A percentile compares a stretch with the other conserved stretches of the same genome.
Evolutionary conservation across 2,888 invertebrate species (phyloP).

Genomic region (Drosophila niveifrons): DNA sequence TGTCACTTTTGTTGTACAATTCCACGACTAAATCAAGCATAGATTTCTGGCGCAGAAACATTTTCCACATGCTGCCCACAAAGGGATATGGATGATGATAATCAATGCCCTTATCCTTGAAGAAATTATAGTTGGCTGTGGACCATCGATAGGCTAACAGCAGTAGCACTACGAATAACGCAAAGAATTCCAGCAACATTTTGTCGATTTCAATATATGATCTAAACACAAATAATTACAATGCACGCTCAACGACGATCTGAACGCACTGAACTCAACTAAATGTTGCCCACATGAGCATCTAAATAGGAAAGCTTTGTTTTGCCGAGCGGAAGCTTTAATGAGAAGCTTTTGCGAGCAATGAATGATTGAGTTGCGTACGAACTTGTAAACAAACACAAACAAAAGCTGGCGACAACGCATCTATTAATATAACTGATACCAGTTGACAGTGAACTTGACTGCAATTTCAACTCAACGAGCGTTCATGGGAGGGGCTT

Average conservation of each 20-base stretch:
- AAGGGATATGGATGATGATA: conserved; percentile 39
- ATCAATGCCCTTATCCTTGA: conserved; percentile 70
- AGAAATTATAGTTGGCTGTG: conserved; percentile 64
- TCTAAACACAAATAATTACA: not conserved
- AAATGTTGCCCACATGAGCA: not conserved
- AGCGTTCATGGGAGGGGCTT: not conserved
- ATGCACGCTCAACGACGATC: not conserved
- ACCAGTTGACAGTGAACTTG: not conserved
- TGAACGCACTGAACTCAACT: conserved; percentile 9
- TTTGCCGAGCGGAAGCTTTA: not conserved
- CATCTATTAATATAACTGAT: conserved; percentile 1
- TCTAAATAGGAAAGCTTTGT: not conserved
- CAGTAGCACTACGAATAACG: conserved; percentile 18
- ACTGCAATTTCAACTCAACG: not conserved
- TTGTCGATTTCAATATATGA: not conserved
- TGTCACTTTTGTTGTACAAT: conserved; percentile 24
- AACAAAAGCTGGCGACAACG: not conserved
- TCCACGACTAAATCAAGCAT: conserved; percentile 45
- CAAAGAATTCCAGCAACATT: not conserved
- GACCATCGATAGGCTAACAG: conserved; percentile 74
- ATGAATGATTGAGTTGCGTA: conserved; percentile 7
- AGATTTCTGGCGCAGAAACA: conserved; percentile 29
- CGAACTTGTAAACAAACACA: not conserved
- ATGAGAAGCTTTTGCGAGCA: not conserved
- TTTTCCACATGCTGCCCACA: conserved; percentile 43